Evolutionary conservation across 2,888 invertebrate genomes (phyloP).

Genomic region (Zaprionus obscuricornis): DNA sequence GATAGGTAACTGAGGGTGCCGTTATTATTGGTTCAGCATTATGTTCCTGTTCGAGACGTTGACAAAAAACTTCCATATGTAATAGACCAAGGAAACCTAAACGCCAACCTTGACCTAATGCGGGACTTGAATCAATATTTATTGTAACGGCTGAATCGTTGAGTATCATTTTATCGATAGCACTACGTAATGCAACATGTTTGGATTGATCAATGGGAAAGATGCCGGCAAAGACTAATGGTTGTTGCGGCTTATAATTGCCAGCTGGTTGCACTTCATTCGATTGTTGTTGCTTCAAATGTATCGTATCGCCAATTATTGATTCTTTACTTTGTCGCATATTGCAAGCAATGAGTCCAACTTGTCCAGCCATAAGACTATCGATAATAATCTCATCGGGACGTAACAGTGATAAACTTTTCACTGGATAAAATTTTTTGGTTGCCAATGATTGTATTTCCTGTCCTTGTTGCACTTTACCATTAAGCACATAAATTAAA

Average conservation of each 20-base stretch:
- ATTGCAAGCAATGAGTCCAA: constrained; percentile 93
- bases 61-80: constrained; percentile 95
- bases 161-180: constrained; percentile 95
- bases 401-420: constrained; percentile 90
- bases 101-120: constrained; percentile 94
- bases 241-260: constrained; percentile 87
- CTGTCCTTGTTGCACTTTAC: constrained; percentile 89
- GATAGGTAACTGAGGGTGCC: constrained; percentile 94
- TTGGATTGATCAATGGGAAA: constrained; percentile 96
- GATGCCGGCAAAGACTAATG: constrained; percentile 93
- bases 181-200: constrained; percentile 88
- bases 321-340: constrained; percentile 90
- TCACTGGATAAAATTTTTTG: constrained; percentile 90
- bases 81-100: constrained; percentile 93
- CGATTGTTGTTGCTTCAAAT: constrained; percentile 84
- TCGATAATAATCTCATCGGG: constrained; percentile 89
- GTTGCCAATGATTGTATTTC: constrained; percentile 89
- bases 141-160: constrained; percentile 97
- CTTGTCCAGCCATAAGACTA: constrained; percentile 93
- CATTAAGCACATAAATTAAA: constrained; percentile 91
- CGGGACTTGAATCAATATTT: constrained; percentile 91
- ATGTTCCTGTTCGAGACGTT: constrained; percentile 93
- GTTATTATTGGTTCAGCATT: constrained; percentile 92
- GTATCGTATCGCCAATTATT: constrained; percentile 90
- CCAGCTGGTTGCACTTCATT: constrained; percentile 85